These are phyloP conservation scores for Oreotragus oreotragus DNA, from an alignment of 2,113 vertebrate species.

Conservation along the genomic window DNA sequence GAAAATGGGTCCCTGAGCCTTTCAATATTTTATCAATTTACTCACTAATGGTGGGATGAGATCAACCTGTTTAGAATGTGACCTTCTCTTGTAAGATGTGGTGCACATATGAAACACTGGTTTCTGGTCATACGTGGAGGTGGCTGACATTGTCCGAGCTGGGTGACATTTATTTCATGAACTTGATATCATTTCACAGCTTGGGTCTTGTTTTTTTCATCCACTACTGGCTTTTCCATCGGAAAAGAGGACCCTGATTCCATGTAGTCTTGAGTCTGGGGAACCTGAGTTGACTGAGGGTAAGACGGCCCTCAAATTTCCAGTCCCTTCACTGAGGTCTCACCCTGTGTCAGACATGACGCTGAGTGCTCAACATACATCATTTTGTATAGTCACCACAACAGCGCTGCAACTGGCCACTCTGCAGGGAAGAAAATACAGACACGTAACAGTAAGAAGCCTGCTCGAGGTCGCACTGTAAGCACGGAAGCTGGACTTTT, in stretches of 20 bases:
- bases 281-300: background rate
- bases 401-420: background rate
- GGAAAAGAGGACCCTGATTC: background rate
- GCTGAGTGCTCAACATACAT: background rate
- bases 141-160: background rate
- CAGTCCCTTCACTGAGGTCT: background rate
- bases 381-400: background rate
- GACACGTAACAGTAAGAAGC: background rate
- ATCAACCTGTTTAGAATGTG: background rate
- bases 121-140: background rate
- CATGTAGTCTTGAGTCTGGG: background rate
- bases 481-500: background rate
- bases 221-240: background rate
- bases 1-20: background rate
- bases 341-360: background rate
- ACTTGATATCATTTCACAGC: background rate
- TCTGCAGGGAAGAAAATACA: background rate
- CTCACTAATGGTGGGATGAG: background rate
- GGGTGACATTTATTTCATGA: background rate
- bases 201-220: background rate
- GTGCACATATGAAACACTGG: fast-evolving
- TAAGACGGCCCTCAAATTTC: background rate
- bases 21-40: background rate
- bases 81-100: background rate
- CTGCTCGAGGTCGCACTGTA: background rate